Percentiles rank a stretch among this genome's conserved stretches.
Evolutionary conservation across 2,888 invertebrate genomes (phyloP).

Genomic region (Mycalesis mineus): DNA sequence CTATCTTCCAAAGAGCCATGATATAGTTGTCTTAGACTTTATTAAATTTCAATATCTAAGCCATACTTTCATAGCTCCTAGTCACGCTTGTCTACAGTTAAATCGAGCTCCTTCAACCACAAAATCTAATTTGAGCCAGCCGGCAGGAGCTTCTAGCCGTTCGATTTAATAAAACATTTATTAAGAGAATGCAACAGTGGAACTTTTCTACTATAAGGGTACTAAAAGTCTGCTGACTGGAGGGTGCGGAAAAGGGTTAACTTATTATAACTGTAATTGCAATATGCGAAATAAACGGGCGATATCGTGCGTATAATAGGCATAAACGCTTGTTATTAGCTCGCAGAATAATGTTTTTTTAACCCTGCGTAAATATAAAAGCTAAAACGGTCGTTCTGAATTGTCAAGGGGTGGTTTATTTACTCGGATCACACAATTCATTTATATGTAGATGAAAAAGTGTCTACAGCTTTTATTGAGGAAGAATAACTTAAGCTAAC

Average conservation of each 20-base stretch:
- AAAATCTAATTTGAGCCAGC: conserved; percentile 1
- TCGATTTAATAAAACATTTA: not conserved
- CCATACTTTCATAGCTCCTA: not conserved
- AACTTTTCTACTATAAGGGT: not conserved
- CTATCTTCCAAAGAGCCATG: too few species aligned
- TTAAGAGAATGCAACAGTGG: not conserved
- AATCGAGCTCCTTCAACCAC: not conserved
- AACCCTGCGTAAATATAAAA: conserved; percentile 7
- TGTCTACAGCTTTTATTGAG: too few species aligned
- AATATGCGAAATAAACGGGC: conserved; percentile 9
- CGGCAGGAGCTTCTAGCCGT: not conserved
- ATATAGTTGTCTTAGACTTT: too few species aligned
- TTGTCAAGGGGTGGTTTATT: not conserved
- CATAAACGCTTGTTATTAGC: conserved; percentile 6
- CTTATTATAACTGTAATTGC: conserved; percentile 8
- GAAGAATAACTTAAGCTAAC: too few species aligned
- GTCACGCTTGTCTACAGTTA: not conserved
- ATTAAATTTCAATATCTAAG: too few species aligned
- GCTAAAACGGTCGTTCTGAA: not conserved
- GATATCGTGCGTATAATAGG: conserved; percentile 12
- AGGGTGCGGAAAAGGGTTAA: conserved; percentile 5
- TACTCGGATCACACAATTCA: too few species aligned
- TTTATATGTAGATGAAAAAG: too few species aligned
- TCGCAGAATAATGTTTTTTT: not conserved
- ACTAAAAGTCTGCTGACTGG: not conserved